Percentiles rank a stretch among this genome's conserved stretches.
Evolutionary conservation across 2,797 vertebrate genomes (phyloP).

Genomic region (Pseudochromis fuscus): DNA sequence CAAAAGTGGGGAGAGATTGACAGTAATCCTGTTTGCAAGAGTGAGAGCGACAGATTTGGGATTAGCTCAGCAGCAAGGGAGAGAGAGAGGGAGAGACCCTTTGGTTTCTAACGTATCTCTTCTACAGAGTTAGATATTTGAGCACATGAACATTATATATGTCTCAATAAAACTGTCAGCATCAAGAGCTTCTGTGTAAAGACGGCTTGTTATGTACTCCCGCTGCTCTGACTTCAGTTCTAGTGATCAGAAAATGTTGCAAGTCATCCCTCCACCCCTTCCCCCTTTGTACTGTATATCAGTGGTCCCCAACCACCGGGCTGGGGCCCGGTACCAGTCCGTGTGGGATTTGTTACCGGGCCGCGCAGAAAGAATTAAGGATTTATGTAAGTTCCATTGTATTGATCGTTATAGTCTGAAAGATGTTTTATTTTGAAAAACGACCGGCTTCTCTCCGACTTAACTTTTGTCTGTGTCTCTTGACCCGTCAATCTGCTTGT

Average conservation of each 20-base stretch:
- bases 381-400: too few relatives aligned
- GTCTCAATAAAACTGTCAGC: slow-evolving; percentile 74
- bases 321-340: too few relatives aligned
- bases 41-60: slow-evolving; percentile 70
- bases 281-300: too few relatives aligned
- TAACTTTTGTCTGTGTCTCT: too few relatives aligned
- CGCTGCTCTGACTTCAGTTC: slow-evolving; percentile 24
- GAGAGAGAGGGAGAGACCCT: slow-evolving; percentile 24
- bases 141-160: slow-evolving; percentile 53
- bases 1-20: slow-evolving; percentile 56
- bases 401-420: too few relatives aligned
- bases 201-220: background rate
- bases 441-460: too few relatives aligned
- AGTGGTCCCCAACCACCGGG: too few relatives aligned
- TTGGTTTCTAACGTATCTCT: slow-evolving; percentile 57
- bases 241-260: slow-evolving; percentile 21
- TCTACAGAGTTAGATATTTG: slow-evolving; percentile 54
- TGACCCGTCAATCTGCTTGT: too few relatives aligned
- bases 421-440: too few relatives aligned
- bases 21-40: slow-evolving; percentile 72
- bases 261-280: background rate
- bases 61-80: slow-evolving; percentile 57
- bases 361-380: too few relatives aligned
- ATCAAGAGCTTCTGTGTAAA: slow-evolving; percentile 33
- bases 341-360: too few relatives aligned